These are phyloP conservation scores for Periphyllus acericola DNA, from an alignment of 2,888 invertebrate genomes.

Conservation along the genomic window DNA sequence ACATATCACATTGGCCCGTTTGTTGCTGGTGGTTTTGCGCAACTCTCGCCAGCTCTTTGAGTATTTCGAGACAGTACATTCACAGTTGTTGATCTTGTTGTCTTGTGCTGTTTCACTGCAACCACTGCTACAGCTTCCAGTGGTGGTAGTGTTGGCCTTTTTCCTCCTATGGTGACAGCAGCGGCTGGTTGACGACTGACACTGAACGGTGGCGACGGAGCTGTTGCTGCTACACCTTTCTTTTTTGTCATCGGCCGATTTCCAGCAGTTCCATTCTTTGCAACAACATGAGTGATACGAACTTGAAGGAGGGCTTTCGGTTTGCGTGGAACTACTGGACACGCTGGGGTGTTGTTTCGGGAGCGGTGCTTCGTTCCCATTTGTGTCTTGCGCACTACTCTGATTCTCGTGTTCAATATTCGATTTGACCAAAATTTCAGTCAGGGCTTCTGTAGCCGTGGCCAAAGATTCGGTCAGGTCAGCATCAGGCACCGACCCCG, in stretches of 20 bases:
- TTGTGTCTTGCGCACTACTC: neutral
- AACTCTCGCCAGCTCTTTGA: slow-evolving; percentile 48
- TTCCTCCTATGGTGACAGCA: slow-evolving; percentile 43
- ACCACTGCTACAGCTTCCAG: neutral
- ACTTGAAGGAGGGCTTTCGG: slow-evolving; percentile 18
- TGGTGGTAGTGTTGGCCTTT: neutral
- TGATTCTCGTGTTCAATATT: neutral
- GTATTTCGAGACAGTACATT: slow-evolving; percentile 22
- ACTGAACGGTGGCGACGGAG: neutral
- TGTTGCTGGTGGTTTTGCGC: slow-evolving; percentile 19
- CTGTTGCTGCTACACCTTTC: neutral
- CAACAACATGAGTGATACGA: slow-evolving; percentile 44
- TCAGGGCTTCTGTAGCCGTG: slow-evolving; percentile 47
- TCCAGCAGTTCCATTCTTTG: slow-evolving; percentile 50
- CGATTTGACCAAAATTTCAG: slow-evolving; percentile 39
- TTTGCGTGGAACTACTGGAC: slow-evolving; percentile 52
- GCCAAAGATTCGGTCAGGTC: slow-evolving; percentile 40
- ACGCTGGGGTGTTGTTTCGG: slow-evolving; percentile 22
- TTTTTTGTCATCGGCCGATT: neutral
- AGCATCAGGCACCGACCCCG: slow-evolving; percentile 22
- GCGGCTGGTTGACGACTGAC: neutral
- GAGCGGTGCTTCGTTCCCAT: neutral
- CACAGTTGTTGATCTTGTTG: neutral
- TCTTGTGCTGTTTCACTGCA: neutral
- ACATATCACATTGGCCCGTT: slow-evolving; percentile 21